Percentiles rank a stretch among this genome's conserved stretches.
These are phyloP conservation scores for Phengaris alcon DNA, from an alignment of 2,888 invertebrate genomes.

Conservation along the genomic window DNA sequence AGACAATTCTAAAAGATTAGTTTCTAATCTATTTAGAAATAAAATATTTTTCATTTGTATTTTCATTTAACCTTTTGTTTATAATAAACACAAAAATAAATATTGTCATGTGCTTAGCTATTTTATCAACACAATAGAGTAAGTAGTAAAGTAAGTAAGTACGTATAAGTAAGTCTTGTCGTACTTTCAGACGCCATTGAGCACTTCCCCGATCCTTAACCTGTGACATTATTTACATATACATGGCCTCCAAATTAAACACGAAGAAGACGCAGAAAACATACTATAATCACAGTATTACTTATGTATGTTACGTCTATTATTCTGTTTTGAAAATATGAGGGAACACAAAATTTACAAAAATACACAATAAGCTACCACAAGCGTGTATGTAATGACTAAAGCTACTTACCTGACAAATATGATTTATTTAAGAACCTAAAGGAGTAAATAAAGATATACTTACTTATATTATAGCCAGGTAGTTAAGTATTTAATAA, in stretches of 20 bases:
- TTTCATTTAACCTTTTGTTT: too few relatives aligned
- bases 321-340: neutral
- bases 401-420: neutral
- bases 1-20: too few relatives aligned
- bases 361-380: constrained; percentile 12
- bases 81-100: too few relatives aligned
- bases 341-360: neutral
- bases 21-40: too few relatives aligned
- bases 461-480: too few relatives aligned
- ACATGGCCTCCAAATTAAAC: neutral
- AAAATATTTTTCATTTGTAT: too few relatives aligned
- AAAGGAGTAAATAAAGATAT: neutral
- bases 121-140: too few relatives aligned
- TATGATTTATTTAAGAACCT: neutral
- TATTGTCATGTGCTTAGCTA: too few relatives aligned
- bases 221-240: constrained; percentile 2
- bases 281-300: too few relatives aligned
- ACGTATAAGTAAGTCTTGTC: neutral
- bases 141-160: neutral
- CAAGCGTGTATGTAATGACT: constrained; percentile 1
- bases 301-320: neutral
- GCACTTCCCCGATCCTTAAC: neutral
- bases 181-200: neutral
- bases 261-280: neutral
- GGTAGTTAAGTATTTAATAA: too few relatives aligned